Percentiles rank a stretch among this genome's conserved stretches.
Evolutionary conservation across 2,888 invertebrate species (phyloP).

Genomic region (Patella depressa): DNA sequence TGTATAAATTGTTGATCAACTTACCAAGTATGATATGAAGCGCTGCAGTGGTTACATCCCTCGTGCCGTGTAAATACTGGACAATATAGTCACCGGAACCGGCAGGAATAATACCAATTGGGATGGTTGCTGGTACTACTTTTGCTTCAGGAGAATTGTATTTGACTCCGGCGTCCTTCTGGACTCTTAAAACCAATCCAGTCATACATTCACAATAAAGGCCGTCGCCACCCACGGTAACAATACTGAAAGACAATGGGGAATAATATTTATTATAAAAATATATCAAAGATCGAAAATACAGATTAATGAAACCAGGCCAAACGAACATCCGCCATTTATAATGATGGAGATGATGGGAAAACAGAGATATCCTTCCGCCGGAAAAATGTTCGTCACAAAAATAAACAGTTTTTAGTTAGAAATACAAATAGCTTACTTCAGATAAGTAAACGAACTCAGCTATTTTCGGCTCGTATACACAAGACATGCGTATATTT

Average conservation of each 20-base stretch:
- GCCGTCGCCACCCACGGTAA: slow-evolving; percentile 62
- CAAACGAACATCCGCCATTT: no score
- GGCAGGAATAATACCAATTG: slow-evolving; percentile 60
- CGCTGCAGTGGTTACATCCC: slow-evolving; percentile 52
- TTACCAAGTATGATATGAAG: slow-evolving; percentile 57
- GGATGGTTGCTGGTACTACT: slow-evolving; percentile 45
- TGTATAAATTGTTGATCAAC: not conserved
- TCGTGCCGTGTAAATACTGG: slow-evolving; percentile 55
- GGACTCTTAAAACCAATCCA: slow-evolving; percentile 45
- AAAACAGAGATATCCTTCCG: no score
- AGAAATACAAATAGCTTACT: no score
- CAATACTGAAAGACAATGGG: slow-evolving; percentile 44
- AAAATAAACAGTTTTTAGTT: no score
- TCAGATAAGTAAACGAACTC: no score
- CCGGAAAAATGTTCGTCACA: no score
- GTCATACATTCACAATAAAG: slow-evolving; percentile 59
- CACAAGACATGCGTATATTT: no score
- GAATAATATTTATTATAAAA: not conserved
- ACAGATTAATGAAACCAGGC: not conserved
- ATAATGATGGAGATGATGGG: no score
- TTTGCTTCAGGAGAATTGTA: slow-evolving; percentile 45
- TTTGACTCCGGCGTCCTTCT: slow-evolving; percentile 47
- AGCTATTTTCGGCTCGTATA: no score
- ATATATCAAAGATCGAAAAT: not conserved
- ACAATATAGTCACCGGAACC: slow-evolving; percentile 59